Base-by-base conservation (phyloP, 2,888 invertebrate species). In the Eupelmus urozonus region DNA sequence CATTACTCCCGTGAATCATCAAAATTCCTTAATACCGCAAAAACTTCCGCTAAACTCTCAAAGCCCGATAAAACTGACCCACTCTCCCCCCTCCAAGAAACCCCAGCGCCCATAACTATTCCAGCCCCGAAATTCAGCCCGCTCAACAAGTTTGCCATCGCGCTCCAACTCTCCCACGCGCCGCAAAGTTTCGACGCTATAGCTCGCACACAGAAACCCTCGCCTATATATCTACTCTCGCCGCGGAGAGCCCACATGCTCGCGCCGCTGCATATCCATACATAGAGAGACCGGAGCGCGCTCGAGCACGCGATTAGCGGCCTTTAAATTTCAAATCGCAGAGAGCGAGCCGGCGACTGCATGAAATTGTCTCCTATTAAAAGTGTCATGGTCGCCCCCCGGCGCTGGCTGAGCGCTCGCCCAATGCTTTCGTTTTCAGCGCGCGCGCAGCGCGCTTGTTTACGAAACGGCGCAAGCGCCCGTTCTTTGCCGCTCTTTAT, bases 311-410 rank as follows among this genome's bases (percentile, higher is more conserved):
- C 82, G 83, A 85, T 83, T 85, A 84, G 82, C 81, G 82, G 82
- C 78, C 83, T 85, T 86, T 85, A 85, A 87, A 87, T 87, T 87
- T 87, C 84, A 86, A 87, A 87, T 87, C 85, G 86, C 85, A 83
- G 83, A n/a, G 4, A 49, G 65, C 65, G 29, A 23, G 5, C 7
- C 57, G 23, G 86, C 85, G 82, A 85, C 85, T 84, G 88, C 85
- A 85, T 86, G 84, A 84, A 88, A 88, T 88, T 87, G 87, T 88
- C 88, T 87, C 85, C 86, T 86, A 88, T 88, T 89, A 87, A 87
- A 88, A 88, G 88, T 88, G 88, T 89, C 88, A 88, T 86, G 88
- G 88, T 85, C 88, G 84, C 80, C 75, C 27, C 1, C 20, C 75
- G 45, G 75, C 80, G 34, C 78, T 78, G 77, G 70, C 51, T 76